phyloP scores from a whole-genome alignment of 92 coral and sea anemone species.

The Epizoanthus scotinus region DNA sequence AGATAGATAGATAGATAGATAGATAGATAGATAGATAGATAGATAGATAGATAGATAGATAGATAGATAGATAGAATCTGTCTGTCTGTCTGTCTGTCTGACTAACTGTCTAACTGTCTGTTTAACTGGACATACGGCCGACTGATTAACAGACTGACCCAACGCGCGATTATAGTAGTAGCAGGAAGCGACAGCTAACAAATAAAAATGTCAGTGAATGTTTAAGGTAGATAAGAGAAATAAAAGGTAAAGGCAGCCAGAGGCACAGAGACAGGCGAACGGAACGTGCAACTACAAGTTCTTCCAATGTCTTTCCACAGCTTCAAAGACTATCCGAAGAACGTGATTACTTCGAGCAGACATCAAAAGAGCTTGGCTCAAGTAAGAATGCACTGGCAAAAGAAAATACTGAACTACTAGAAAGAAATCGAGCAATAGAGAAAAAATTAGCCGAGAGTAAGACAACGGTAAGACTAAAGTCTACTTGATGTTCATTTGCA shows the following conservation, averaged over 20 bases:
- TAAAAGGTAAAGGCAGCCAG: no score
- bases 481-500: neutral
- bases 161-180: neutral
- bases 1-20: no score
- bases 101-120: neutral
- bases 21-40: no score
- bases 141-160: neutral
- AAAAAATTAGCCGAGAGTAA: slow-evolving; percentile 75
- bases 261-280: neutral
- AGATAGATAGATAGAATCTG: no score
- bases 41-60: no score
- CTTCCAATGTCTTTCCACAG: slow-evolving; percentile 36
- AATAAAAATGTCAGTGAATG: no score
- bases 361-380: slow-evolving; percentile 61
- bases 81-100: no score
- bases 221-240: no score
- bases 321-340: slow-evolving; percentile 76
- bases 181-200: no score
- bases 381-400: slow-evolving; percentile 66
- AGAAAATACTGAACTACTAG: slow-evolving; percentile 72
- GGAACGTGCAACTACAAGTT: neutral
- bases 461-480: slow-evolving; percentile 65
- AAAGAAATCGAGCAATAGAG: slow-evolving; percentile 66
- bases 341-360: slow-evolving; percentile 57
- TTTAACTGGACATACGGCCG: neutral